phyloP scores from a whole-genome alignment of 2,888 invertebrate genomes.

The Acrobeloides nanus region DNA sequence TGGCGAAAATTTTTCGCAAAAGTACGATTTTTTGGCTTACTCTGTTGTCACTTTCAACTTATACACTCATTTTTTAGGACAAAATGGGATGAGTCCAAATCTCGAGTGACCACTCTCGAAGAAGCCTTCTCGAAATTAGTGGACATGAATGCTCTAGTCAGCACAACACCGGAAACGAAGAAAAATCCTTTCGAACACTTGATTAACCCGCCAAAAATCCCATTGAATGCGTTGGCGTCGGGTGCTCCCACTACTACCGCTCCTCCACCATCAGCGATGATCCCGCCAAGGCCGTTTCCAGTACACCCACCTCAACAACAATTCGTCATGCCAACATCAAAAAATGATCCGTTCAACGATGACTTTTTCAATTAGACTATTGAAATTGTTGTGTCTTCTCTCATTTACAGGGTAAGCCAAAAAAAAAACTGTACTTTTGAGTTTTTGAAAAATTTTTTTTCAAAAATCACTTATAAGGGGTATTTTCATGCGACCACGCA shows the following conservation, averaged over 20 bases:
- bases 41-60: too few species aligned
- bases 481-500: too few species aligned
- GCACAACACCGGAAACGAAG: conserved; percentile 32
- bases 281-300: background rate
- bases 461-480: too few species aligned
- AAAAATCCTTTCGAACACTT: conserved; percentile 51
- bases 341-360: conserved; percentile 27
- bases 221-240: conserved; percentile 23
- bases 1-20: too few species aligned
- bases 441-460: too few species aligned
- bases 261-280: background rate
- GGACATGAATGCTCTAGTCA: conserved; percentile 48
- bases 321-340: conserved; percentile 4
- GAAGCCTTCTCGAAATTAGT: conserved; percentile 52
- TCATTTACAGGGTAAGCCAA: too few species aligned
- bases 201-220: conserved; percentile 48
- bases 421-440: too few species aligned
- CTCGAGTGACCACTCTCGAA: conserved; percentile 40
- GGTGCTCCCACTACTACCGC: conserved; percentile 12
- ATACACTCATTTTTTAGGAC: too few species aligned
- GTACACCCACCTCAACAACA: conserved; percentile 9
- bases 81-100: too few species aligned
- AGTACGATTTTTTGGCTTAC: too few species aligned
- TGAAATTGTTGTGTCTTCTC: too few species aligned
- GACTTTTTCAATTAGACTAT: conserved; percentile 29